phyloP scores from a whole-genome alignment of 2,113 vertebrate species.

The Leucoraja erinaceus region DNA sequence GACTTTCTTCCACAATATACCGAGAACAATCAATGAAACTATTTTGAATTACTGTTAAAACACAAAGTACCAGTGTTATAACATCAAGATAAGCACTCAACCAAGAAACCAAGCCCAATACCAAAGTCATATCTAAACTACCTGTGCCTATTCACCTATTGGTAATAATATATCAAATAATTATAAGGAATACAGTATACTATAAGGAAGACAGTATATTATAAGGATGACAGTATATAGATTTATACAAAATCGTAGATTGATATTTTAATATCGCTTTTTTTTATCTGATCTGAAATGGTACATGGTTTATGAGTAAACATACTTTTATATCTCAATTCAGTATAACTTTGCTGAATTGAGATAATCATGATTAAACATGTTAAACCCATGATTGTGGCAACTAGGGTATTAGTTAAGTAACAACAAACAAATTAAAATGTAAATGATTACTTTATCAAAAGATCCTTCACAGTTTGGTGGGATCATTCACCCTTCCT shows the following conservation, averaged over 20 bases:
- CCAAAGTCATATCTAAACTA: too few species aligned
- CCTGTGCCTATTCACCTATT: background rate
- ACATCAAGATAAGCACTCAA: too few species aligned
- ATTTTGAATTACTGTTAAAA: too few species aligned
- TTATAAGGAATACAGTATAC: background rate
- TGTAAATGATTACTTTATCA: background rate
- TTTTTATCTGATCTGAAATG: background rate
- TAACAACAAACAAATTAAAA: constrained; percentile 51
- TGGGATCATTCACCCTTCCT: constrained; percentile 79
- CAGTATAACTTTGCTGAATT: background rate
- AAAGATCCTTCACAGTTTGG: constrained; percentile 46
- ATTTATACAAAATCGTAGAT: background rate
- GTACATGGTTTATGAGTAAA: background rate
- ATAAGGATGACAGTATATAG: background rate
- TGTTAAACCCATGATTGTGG: background rate
- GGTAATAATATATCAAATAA: background rate
- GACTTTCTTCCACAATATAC: background rate
- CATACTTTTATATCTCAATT: background rate
- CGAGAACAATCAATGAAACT: background rate
- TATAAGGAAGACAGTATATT: background rate
- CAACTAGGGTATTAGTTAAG: constrained; percentile 53
- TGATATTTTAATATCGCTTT: too few species aligned
- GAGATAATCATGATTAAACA: background rate
- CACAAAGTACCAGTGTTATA: too few species aligned
- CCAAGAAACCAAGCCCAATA: too few species aligned